Evolutionary conservation across 2,113 vertebrate genomes (phyloP), one percentile per base, ranked within the genome.

Genomic region (Microtus ochrogaster): DNA sequence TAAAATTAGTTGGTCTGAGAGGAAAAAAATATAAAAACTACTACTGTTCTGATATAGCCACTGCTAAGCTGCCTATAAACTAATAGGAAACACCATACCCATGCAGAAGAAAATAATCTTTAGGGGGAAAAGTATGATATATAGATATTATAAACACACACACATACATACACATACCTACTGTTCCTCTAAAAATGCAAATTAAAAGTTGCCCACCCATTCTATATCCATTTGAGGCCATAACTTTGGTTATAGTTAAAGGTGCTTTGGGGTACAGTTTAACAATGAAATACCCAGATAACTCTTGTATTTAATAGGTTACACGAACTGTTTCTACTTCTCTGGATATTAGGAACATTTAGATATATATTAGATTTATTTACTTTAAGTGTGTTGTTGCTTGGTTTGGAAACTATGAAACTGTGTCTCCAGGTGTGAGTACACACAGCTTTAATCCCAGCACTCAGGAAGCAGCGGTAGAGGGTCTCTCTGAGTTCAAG

Each of bases 181-280:
- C 4, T 74, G 5, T 90, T 74, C 22, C 83, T 95, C 78, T 97
- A 92, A 95, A 95, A 96, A 76, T 91, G 65, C 22, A 95, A 96
- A 91, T 82, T 93, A 86, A 55, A 95, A 94, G 26, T 66, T 91
- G 85, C 63, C 68, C 77, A 93, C 22, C 2, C 24, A 86, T 91
- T 85, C 87, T 77, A 33, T 58, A 95, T 77, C 24, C 24, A 94
- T 73, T 41, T 94, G 92, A 96, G 33, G 94, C 52, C 24, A 10
- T 77, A 94, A 90, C 81, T 63, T 52, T 47, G 39, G 44, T 55
- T 79, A 19, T 55, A 61, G 12, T 41, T 63, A 83, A 61, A 44
- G 39, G 21, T 73, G 19, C 79, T 87, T 74, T 89, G 55, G 13
- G 10, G 76, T 94, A 73, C 66, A 61, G 58, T 89, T 93, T 92